A percentile compares a stretch with the other conserved stretches of the same genome.
Conservation (phyloP, 1,140 invertebrate species). For the Aleiodes sp. region DNA sequence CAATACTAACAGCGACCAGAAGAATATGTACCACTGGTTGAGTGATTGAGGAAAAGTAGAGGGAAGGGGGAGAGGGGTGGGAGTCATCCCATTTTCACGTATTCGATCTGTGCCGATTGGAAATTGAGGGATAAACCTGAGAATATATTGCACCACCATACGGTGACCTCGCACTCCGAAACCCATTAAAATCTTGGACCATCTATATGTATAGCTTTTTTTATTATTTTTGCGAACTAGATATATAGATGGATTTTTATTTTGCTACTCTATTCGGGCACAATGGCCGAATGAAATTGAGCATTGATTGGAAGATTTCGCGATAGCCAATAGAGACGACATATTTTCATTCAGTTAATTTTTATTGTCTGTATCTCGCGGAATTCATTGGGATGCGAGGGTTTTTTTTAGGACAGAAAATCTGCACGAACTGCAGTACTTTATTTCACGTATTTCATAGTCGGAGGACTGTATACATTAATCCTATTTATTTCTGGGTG, state of each 20-base stretch:
- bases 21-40: neutral
- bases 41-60: neutral
- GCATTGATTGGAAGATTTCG: slow-evolving; percentile 30
- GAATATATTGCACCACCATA: slow-evolving; percentile 24
- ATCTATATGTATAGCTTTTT: slow-evolving; percentile 22
- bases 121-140: slow-evolving; percentile 29
- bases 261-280: slow-evolving; percentile 10
- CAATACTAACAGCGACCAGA: neutral
- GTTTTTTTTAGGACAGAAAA: neutral
- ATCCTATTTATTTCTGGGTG: neutral
- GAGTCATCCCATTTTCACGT: slow-evolving; percentile 28
- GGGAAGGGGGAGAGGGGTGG: neutral
- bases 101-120: slow-evolving; percentile 30
- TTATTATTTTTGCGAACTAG: neutral
- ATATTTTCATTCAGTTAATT: slow-evolving; percentile 26
- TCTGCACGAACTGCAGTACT: neutral
- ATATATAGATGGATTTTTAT: neutral
- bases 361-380: slow-evolving; percentile 21
- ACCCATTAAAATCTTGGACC: slow-evolving; percentile 30
- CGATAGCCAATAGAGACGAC: neutral
- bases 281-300: slow-evolving; percentile 27
- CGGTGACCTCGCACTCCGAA: slow-evolving; percentile 5
- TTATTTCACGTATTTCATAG: neutral
- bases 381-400: neutral
- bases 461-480: neutral